phyloP scores from a whole-genome alignment of 2,797 vertebrate genomes.

The Balearica regulorum region DNA sequence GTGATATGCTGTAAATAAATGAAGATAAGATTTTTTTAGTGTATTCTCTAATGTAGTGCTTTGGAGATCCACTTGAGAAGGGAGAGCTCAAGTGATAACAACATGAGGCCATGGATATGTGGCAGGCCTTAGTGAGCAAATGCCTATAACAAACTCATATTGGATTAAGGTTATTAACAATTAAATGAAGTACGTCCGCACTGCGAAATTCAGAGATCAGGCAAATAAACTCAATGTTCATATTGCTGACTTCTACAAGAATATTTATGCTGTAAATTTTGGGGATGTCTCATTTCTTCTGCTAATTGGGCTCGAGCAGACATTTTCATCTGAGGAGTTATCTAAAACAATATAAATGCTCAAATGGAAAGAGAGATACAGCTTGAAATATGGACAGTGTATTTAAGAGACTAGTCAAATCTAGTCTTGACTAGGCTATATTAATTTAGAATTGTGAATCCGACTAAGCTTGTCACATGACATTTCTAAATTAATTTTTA shows the following conservation, averaged over 20 bases:
- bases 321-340: background rate
- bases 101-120: background rate
- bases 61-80: background rate
- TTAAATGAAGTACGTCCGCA: background rate
- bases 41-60: background rate
- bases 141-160: background rate
- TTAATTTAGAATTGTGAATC: background rate
- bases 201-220: background rate
- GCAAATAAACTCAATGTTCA: background rate
- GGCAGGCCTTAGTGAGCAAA: background rate
- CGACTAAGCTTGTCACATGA: background rate
- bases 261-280: background rate
- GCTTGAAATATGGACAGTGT: background rate
- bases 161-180: background rate
- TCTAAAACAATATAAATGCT: background rate
- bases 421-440: background rate
- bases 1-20: background rate
- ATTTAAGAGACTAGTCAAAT: background rate
- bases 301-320: conserved; percentile 1
- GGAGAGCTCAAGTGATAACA: background rate
- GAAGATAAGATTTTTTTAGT: background rate
- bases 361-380: background rate
- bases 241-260: background rate
- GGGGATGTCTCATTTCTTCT: background rate
- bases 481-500: background rate